These are phyloP conservation scores for Arrhamphus sclerolepis DNA, from an alignment of 2,797 vertebrate genomes.

Conservation along the genomic window DNA sequence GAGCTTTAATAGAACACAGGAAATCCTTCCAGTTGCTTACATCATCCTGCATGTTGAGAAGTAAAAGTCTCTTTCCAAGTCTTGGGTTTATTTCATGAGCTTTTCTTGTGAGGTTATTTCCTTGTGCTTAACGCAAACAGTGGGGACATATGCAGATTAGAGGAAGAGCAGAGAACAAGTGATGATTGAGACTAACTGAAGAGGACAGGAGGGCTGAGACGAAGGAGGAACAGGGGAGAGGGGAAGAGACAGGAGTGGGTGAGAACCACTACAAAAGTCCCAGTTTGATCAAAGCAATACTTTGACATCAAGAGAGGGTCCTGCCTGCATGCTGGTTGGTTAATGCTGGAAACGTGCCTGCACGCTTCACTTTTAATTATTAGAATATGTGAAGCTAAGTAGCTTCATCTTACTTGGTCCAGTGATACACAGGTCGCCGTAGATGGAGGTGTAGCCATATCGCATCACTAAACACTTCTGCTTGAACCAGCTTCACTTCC, in stretches of 20 bases:
- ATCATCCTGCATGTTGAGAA: neutral
- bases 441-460: too few species aligned
- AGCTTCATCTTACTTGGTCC: conserved; percentile 32
- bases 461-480: neutral
- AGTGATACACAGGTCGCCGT: too few species aligned
- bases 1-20: too few species aligned
- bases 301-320: conserved; percentile 57
- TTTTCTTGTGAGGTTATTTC: conserved; percentile 9
- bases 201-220: conserved; percentile 7
- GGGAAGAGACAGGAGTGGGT: conserved; percentile 44
- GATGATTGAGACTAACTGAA: neutral
- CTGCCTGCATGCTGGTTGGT: conserved; percentile 52
- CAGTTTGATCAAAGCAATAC: conserved; percentile 62
- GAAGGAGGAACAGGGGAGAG: neutral
- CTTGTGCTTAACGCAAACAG: conserved; percentile 7
- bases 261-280: conserved; percentile 57
- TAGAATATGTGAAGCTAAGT: conserved; percentile 32
- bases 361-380: conserved; percentile 43
- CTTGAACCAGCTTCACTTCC: conserved; percentile 1
- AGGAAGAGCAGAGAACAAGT: neutral
- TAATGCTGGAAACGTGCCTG: conserved; percentile 17
- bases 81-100: conserved; percentile 21
- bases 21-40: neutral
- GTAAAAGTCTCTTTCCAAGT: too few species aligned
- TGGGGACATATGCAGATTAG: neutral